Evolutionary conservation across 2,888 invertebrate species (phyloP).

Genomic region (Yponomeuta evonymella): DNA sequence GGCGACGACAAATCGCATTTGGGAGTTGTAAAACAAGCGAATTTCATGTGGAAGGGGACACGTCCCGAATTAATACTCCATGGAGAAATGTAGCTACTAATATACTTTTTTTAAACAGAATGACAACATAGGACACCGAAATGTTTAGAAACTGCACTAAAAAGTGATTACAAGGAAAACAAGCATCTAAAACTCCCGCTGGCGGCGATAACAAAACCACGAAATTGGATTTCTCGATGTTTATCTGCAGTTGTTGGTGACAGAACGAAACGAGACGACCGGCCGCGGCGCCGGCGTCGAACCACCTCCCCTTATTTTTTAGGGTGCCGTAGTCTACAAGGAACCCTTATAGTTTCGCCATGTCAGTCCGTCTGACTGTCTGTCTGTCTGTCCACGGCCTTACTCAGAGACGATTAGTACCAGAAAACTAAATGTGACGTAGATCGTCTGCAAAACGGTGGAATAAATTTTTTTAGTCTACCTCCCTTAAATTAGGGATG

Average conservation of each 20-base stretch:
- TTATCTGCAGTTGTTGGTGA: constrained; percentile 62
- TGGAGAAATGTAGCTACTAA: no score
- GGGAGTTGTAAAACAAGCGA: constrained; percentile 6
- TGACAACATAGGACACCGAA: not conserved
- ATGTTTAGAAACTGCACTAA: constrained; percentile 20
- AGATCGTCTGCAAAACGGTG: no score
- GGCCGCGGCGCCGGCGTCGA: constrained; percentile 36
- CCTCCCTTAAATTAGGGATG: no score
- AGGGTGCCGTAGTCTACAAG: not conserved
- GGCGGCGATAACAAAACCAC: constrained; percentile 71
- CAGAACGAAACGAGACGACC: constrained; percentile 30
- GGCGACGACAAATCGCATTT: constrained; percentile 1
- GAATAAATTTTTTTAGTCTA: no score
- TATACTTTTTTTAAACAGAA: no score
- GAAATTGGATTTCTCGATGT: constrained; percentile 74
- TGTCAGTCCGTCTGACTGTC: no score
- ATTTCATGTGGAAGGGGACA: not conserved
- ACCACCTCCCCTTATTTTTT: constrained; percentile 26
- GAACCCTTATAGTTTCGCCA: no score
- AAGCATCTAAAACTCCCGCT: constrained; percentile 60
- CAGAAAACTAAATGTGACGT: no score
- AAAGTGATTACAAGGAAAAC: constrained; percentile 41
- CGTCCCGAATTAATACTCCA: no score
- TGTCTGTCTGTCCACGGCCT: no score
- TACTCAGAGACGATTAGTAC: no score